Evolutionary conservation across 2,797 vertebrate genomes (phyloP).

Genomic region (Lemur catta): DNA sequence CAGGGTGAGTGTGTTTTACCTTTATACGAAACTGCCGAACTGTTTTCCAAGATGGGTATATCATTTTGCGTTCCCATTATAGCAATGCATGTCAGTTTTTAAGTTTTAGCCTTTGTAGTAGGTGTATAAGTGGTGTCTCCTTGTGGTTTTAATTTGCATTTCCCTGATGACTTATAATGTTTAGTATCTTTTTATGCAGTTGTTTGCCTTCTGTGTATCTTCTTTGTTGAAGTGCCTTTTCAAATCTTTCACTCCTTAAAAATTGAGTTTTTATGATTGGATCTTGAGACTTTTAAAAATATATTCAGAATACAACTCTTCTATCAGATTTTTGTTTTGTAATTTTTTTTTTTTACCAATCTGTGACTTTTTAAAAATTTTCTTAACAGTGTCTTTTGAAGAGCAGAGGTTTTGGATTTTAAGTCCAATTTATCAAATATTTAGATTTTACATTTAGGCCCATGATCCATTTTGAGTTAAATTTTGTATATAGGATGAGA

Average conservation of each 20-base stretch:
- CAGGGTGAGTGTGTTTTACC: background rate
- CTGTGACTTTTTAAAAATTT: background rate
- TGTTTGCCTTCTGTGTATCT: background rate
- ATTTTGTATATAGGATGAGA: background rate
- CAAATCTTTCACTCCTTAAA: background rate
- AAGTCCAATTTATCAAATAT: background rate
- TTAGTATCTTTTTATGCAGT: background rate
- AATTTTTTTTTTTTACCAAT: background rate
- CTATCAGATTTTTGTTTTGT: background rate
- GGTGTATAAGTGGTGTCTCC: background rate
- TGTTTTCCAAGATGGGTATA: background rate
- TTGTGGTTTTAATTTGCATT: background rate
- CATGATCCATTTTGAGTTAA: background rate
- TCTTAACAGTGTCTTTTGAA: background rate
- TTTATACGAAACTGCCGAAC: background rate
- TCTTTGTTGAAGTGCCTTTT: background rate
- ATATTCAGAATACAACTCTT: background rate
- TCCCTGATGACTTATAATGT: background rate
- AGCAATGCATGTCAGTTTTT: background rate
- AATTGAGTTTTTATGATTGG: background rate
- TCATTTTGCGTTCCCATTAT: background rate
- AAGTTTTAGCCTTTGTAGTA: background rate
- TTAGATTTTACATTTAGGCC: background rate
- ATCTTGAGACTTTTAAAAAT: background rate
- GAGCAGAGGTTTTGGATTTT: background rate